Percentiles rank a stretch among this genome's conserved stretches.
These are phyloP conservation scores for Lerema accius DNA, from an alignment of 1,140 invertebrate genomes.

Conservation along the genomic window DNA sequence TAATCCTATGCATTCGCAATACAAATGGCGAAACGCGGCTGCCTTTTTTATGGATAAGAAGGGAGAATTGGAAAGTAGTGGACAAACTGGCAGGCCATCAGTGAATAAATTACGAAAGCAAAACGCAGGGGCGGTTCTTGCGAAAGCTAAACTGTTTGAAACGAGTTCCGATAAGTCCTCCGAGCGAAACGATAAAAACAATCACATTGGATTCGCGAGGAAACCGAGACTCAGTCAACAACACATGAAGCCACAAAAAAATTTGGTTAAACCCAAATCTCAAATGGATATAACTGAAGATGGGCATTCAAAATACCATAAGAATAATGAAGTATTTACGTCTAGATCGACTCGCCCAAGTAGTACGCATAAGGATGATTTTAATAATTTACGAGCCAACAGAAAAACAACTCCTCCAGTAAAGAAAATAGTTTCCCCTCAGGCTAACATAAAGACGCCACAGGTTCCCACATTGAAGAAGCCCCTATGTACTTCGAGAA, in stretches of 20 bases:
- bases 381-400: constrained; percentile 40
- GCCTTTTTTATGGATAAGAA: constrained; percentile 77
- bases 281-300: constrained; percentile 41
- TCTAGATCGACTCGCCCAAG: constrained; percentile 17
- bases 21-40: constrained; percentile 75
- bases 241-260: constrained; percentile 53
- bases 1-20: constrained; percentile 53
- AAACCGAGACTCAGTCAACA: constrained; percentile 57
- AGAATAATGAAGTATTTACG: constrained; percentile 19
- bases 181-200: constrained; percentile 58
- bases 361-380: constrained; percentile 38
- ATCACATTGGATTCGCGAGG: constrained; percentile 64
- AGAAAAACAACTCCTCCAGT: constrained; percentile 59
- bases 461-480: constrained; percentile 66
- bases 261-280: constrained; percentile 45
- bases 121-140: constrained; percentile 86
- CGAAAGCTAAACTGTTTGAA: constrained; percentile 86
- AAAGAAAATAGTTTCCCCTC: constrained; percentile 65
- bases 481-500: constrained; percentile 59
- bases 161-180: constrained; percentile 77
- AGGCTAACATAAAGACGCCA: constrained; percentile 50
- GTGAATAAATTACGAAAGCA: constrained; percentile 84
- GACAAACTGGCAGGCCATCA: constrained; percentile 83
- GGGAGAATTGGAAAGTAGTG: constrained; percentile 61
- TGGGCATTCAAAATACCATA: constrained; percentile 16